Percentiles rank a stretch among this genome's conserved stretches.
Conservation (phyloP, 2,113 vertebrate species). For the Brachirus orientalis region DNA sequence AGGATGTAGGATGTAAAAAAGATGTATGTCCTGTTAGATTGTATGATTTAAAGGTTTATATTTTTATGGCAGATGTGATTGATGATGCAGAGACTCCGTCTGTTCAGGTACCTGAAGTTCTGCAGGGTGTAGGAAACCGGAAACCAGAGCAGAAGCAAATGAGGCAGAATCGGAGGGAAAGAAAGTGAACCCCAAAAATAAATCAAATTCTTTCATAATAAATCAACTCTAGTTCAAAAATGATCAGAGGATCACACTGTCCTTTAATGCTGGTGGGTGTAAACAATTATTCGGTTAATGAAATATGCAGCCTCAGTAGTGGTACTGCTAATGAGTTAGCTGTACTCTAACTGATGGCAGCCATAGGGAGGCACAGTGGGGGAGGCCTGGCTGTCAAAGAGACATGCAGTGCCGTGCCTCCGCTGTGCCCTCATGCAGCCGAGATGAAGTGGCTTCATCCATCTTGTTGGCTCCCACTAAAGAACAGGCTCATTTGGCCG, state of each 20-base stretch:
- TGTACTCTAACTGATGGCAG: slow-evolving; percentile 54
- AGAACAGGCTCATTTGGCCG: slow-evolving; percentile 59
- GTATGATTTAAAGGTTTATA: background rate
- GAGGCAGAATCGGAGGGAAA: background rate
- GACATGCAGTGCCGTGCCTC: slow-evolving; percentile 48
- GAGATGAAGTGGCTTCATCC: slow-evolving; percentile 69
- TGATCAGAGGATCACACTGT: slow-evolving; percentile 7
- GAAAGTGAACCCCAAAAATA: background rate
- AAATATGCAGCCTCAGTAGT: slow-evolving; percentile 32
- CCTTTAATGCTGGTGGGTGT: slow-evolving; percentile 12
- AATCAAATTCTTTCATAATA: background rate
- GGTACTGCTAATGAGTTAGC: slow-evolving; percentile 53
- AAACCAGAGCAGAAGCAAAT: background rate
- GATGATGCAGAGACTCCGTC: background rate
- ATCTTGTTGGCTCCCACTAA: slow-evolving; percentile 67
- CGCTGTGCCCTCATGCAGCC: slow-evolving; percentile 43
- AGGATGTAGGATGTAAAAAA: too few relatives aligned
- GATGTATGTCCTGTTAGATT: background rate
- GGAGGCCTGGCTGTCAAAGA: slow-evolving; percentile 60
- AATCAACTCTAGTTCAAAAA: slow-evolving; percentile 2
- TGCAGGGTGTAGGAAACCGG: background rate
- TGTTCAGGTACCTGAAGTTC: background rate
- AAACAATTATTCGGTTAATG: slow-evolving; percentile 44
- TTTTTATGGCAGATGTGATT: background rate
- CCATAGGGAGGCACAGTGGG: slow-evolving; percentile 50